Percentiles rank a stretch among this genome's conserved stretches.
These are phyloP conservation scores for Drosophila leontia DNA, from an alignment of 1,140 invertebrate genomes.

Conservation along the genomic window DNA sequence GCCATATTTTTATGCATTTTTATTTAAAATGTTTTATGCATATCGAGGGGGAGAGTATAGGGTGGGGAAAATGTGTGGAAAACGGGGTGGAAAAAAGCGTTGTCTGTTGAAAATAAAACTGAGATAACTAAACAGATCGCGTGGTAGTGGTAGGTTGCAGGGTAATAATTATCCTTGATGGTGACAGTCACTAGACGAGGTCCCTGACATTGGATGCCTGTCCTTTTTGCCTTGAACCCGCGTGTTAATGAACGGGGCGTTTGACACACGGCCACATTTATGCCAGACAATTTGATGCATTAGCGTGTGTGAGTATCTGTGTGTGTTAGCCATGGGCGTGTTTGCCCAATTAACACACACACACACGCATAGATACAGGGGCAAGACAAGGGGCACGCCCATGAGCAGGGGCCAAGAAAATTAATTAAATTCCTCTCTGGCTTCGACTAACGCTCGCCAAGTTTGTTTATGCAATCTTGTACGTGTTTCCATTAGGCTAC, in stretches of 20 bases:
- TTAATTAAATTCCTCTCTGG: constrained; percentile 67
- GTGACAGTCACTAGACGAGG: constrained; percentile 56
- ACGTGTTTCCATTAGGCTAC: constrained; percentile 81
- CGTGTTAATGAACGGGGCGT: constrained; percentile 63
- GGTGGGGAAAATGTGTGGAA: not conserved
- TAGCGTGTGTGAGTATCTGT: constrained; percentile 40
- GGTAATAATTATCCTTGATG: constrained; percentile 68
- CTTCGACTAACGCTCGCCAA: constrained; percentile 34
- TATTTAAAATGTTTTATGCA: constrained; percentile 70
- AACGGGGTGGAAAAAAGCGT: constrained; percentile 17
- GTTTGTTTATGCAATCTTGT: constrained; percentile 75
- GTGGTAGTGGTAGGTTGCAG: constrained; percentile 6
- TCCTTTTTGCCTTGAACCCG: constrained; percentile 20
- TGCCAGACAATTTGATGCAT: constrained; percentile 77
- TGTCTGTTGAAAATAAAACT: constrained; percentile 18
- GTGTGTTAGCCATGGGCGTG: constrained; percentile 54
- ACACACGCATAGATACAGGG: not conserved
- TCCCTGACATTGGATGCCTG: constrained; percentile 59
- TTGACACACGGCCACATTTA: constrained; percentile 67
- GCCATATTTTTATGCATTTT: constrained; percentile 66
- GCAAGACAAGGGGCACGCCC: constrained; percentile 45
- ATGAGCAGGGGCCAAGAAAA: constrained; percentile 58
- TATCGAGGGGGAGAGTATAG: not conserved
- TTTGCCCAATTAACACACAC: constrained; percentile 69
- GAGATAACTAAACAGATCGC: constrained; percentile 11